These are phyloP conservation scores for Drosophila hawaiiensis DNA, from an alignment of 2,888 invertebrate genomes.

Conservation along the genomic window DNA sequence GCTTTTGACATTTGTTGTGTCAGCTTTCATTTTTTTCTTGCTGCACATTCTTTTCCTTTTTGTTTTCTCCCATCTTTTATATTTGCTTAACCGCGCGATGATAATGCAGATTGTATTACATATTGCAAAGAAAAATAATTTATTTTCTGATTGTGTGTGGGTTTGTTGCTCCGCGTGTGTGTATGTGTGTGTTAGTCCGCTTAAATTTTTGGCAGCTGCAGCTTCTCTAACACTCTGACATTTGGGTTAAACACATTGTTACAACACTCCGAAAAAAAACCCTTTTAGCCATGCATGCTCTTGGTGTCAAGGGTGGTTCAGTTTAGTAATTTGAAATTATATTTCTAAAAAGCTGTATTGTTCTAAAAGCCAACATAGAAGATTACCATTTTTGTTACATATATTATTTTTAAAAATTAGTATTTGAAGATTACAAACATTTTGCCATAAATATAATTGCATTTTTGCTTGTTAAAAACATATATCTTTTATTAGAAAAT, in stretches of 20 bases:
- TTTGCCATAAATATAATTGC: background rate
- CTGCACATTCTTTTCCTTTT: slow-evolving; percentile 6
- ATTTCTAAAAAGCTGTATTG: background rate
- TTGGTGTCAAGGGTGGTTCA: background rate
- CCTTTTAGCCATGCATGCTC: background rate
- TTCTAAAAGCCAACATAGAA: background rate
- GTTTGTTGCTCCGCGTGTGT: background rate
- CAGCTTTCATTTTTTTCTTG: slow-evolving; percentile 32
- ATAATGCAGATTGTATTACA: slow-evolving; percentile 11
- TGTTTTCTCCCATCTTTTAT: slow-evolving; percentile 18
- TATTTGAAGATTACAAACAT: background rate
- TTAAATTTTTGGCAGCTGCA: slow-evolving; percentile 9
- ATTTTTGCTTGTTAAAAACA: background rate
- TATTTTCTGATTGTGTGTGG: slow-evolving; percentile 32
- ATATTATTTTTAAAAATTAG: background rate
- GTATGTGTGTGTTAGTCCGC: background rate
- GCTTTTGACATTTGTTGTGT: slow-evolving; percentile 58
- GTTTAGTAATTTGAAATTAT: background rate
- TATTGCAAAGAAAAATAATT: slow-evolving; percentile 13
- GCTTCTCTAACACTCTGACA: slow-evolving; percentile 3
- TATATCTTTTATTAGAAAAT: background rate
- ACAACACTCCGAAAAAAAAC: background rate
- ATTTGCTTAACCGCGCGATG: slow-evolving; percentile 26
- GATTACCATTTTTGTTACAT: background rate
- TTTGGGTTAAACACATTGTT: background rate